Conservation (phyloP, 2,797 vertebrate species). For the Manis pentadactyla region DNA sequence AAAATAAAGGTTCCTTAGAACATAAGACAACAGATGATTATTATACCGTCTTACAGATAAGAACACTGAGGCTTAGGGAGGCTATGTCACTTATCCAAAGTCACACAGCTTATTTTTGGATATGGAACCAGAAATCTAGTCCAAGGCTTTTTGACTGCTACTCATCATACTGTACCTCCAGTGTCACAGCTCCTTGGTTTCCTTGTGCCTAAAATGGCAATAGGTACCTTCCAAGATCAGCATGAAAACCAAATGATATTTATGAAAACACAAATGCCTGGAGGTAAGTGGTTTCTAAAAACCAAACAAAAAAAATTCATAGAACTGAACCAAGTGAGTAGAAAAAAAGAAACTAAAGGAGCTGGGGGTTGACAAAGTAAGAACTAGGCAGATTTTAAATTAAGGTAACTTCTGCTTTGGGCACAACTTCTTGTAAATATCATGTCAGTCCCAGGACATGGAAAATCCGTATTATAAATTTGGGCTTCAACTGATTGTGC, state of each 20-base stretch:
- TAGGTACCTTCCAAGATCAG: neutral
- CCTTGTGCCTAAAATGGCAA: neutral
- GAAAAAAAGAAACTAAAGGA: neutral
- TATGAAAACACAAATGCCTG: neutral
- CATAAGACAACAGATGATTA: neutral
- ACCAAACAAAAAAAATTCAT: neutral
- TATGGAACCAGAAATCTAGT: neutral
- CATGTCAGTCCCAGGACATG: neutral
- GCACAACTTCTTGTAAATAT: conserved; percentile 17
- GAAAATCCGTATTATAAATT: conserved; percentile 25
- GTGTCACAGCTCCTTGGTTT: neutral
- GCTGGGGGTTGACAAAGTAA: neutral
- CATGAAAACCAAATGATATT: neutral
- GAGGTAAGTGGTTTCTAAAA: neutral
- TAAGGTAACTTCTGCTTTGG: conserved; percentile 31
- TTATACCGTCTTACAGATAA: neutral
- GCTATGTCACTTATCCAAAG: neutral
- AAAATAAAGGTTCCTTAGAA: conserved; percentile 13
- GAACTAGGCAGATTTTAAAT: conserved; percentile 37
- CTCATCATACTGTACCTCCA: neutral
- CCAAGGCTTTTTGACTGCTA: conserved; percentile 9
- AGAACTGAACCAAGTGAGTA: neutral
- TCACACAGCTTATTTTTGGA: conserved; percentile 4
- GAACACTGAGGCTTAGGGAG: neutral
- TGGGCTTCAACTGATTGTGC: neutral